These are phyloP conservation scores for Petrosia ficiformis DNA, from an alignment of 37 sponge, comb jelly and placozoan genomes.

Conservation along the genomic window DNA sequence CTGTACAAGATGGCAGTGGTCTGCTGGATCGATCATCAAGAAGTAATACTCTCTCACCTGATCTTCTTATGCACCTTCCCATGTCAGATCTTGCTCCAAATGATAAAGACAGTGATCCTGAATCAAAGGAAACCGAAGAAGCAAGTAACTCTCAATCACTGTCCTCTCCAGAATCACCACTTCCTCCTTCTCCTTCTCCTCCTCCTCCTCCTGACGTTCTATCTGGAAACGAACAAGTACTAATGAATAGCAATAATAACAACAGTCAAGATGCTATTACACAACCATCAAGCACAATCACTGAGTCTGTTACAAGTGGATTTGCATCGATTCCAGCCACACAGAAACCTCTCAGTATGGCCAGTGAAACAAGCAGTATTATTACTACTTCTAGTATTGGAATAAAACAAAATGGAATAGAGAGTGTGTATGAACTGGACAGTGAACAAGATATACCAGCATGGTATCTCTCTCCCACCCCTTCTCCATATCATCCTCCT, in stretches of 20 bases:
- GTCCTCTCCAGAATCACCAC: too few species aligned
- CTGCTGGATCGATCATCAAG: not conserved
- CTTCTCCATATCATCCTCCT: not conserved
- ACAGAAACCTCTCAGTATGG: not conserved
- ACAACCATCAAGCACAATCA: not conserved
- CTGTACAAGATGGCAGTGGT: not conserved
- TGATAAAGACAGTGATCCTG: not conserved
- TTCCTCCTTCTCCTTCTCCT: not conserved
- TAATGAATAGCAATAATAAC: constrained; percentile 8
- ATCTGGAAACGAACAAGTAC: not conserved
- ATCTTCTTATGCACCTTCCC: not conserved
- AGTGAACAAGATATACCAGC: constrained; percentile 11
- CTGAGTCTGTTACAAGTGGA: not conserved
- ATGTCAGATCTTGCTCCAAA: not conserved
- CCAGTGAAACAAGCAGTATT: not conserved
- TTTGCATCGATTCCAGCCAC: not conserved
- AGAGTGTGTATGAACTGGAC: constrained; percentile 27
- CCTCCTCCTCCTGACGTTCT: not conserved
- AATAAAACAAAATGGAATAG: not conserved
- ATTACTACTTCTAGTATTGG: not conserved
- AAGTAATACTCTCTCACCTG: not conserved
- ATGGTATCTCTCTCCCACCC: constrained; percentile 19
- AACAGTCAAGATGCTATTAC: not conserved
- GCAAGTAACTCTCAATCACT: too few species aligned
- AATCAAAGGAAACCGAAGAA: not conserved